phyloP scores from a whole-genome alignment of 2,797 vertebrate species.

The Takifugu rubripes region DNA sequence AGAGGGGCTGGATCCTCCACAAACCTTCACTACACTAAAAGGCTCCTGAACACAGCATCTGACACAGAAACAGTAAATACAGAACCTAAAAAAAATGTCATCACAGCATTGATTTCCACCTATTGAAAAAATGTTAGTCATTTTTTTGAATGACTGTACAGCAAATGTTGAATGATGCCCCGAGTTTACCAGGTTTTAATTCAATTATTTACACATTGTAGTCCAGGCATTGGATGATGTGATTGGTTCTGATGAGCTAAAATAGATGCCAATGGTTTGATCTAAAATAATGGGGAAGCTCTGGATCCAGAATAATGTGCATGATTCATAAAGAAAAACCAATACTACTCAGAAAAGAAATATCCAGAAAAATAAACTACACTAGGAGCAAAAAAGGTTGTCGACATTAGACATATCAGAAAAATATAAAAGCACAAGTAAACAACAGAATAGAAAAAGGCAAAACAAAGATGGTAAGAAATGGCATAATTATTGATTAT shows the following conservation, averaged over 20 bases:
- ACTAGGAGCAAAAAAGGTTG: slow-evolving; percentile 16
- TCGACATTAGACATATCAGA: slow-evolving; percentile 30
- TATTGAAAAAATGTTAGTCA: neutral
- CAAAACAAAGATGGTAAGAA: slow-evolving; percentile 47
- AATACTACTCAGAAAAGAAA: slow-evolving; percentile 17
- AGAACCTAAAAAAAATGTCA: neutral
- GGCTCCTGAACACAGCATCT: neutral
- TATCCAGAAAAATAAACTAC: slow-evolving; percentile 26
- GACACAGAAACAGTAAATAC: slow-evolving; percentile 16
- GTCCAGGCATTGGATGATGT: neutral
- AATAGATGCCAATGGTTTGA: slow-evolving; percentile 43
- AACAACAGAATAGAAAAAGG: slow-evolving; percentile 50
- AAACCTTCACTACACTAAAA: neutral
- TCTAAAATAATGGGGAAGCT: slow-evolving; percentile 62
- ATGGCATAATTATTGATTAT: slow-evolving; percentile 43
- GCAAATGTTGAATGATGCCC: slow-evolving; percentile 5
- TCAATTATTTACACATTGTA: slow-evolving; percentile 28
- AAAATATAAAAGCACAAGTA: slow-evolving; percentile 15
- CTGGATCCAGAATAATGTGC: slow-evolving; percentile 54
- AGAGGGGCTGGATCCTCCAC: neutral
- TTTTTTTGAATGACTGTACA: slow-evolving; percentile 30
- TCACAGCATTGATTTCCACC: neutral
- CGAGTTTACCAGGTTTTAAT: slow-evolving; percentile 1
- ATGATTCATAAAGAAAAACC: slow-evolving; percentile 42
- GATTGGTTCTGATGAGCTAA: slow-evolving; percentile 43